A percentile compares a stretch with the other conserved stretches of the same genome.
Conservation (phyloP, 2,113 vertebrate genomes). For the Pachypanchax playfairii region DNA sequence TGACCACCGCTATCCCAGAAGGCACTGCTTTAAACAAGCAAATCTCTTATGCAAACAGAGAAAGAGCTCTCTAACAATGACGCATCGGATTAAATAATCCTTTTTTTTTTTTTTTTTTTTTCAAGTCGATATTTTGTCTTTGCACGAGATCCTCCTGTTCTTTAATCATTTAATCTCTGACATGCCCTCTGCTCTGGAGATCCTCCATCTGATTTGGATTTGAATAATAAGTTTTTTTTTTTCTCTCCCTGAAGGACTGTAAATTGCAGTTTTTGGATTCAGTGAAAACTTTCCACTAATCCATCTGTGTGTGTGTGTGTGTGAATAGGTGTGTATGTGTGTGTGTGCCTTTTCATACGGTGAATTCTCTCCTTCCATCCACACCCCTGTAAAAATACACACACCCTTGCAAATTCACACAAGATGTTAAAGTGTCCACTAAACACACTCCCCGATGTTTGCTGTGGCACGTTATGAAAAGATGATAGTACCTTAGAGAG, state of each 20-base stretch:
- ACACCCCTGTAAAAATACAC: constrained; percentile 45
- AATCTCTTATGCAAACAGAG: constrained; percentile 31
- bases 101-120: too few relatives aligned
- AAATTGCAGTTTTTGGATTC: constrained; percentile 54
- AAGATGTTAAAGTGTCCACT: constrained; percentile 26
- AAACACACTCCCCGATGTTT: constrained; percentile 25
- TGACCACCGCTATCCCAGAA: constrained; percentile 58
- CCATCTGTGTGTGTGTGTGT: constrained; percentile 4
- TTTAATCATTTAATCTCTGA: constrained; percentile 47
- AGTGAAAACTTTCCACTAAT: constrained; percentile 67
- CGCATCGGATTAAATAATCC: constrained; percentile 40
- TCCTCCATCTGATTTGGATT: constrained; percentile 53
- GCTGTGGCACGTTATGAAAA: constrained; percentile 47
- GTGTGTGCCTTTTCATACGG: constrained; percentile 11
- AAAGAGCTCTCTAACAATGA: constrained; percentile 44
- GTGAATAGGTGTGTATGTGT: constrained; percentile 6
- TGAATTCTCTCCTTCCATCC: constrained; percentile 32
- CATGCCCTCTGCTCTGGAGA: constrained; percentile 50
- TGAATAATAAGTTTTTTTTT: constrained; percentile 50
- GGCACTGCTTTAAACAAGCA: constrained; percentile 50
- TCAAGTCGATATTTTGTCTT: constrained; percentile 34
- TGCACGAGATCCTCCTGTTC: constrained; percentile 29
- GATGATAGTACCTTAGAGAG: constrained; percentile 42
- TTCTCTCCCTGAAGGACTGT: constrained; percentile 37
- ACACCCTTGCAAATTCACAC: constrained; percentile 51